These are phyloP conservation scores for Oxyteleia sp. DNA, from an alignment of 2,888 invertebrate species.

Conservation along the genomic window DNA sequence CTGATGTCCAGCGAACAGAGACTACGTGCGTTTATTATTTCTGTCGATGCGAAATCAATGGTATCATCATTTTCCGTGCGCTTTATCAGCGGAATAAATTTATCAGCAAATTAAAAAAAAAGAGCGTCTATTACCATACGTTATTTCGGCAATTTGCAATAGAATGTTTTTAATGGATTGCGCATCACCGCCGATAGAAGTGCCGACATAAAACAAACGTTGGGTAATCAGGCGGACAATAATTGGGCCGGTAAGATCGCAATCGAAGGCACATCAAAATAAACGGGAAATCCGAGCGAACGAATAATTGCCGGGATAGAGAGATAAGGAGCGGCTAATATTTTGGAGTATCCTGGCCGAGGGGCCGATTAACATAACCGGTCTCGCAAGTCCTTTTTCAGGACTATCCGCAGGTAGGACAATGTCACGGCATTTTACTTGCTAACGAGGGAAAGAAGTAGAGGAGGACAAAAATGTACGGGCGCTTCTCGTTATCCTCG, in stretches of 20 bases:
- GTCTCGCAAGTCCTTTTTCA: slow-evolving; percentile 72
- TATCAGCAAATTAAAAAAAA: slow-evolving; percentile 22
- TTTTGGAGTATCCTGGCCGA: slow-evolving; percentile 50
- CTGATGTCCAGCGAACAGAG: slow-evolving; percentile 3
- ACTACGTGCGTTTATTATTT: slow-evolving; percentile 40
- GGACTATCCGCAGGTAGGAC: slow-evolving; percentile 67
- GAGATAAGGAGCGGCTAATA: slow-evolving; percentile 63
- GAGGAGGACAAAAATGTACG: slow-evolving; percentile 37
- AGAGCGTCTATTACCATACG: slow-evolving; percentile 13
- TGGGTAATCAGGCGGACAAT: slow-evolving; percentile 29
- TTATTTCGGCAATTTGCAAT: background rate
- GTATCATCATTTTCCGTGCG: slow-evolving; percentile 24
- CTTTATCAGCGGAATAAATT: slow-evolving; percentile 24
- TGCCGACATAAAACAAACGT: slow-evolving; percentile 32
- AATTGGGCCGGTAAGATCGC: slow-evolving; percentile 48
- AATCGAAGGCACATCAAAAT: slow-evolving; percentile 38
- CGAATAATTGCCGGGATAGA: slow-evolving; percentile 43
- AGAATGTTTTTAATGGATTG: background rate
- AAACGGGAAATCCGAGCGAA: slow-evolving; percentile 30
- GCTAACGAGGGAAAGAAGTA: slow-evolving; percentile 73
- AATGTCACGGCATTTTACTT: slow-evolving; percentile 76
- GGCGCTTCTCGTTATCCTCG: slow-evolving; percentile 59
- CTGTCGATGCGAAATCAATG: slow-evolving; percentile 40
- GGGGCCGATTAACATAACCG: slow-evolving; percentile 77
- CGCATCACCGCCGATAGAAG: background rate